Conservation (phyloP, 2,113 vertebrate genomes). For the Tetrao urogallus region DNA sequence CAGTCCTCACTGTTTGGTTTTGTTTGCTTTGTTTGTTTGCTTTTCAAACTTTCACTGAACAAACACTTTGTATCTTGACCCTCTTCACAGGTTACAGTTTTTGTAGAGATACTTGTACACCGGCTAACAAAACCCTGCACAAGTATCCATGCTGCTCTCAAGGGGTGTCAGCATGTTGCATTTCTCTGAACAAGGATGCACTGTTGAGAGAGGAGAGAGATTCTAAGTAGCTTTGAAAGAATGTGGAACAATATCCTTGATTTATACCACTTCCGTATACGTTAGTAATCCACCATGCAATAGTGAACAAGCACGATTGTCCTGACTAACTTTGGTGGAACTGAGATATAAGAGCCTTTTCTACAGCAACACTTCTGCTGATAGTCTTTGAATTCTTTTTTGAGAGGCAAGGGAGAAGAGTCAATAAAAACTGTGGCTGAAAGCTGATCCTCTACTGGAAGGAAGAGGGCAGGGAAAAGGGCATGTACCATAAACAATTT, state of each 20-base stretch:
- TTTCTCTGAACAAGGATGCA: neutral
- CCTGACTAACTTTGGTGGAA: neutral
- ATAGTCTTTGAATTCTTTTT: neutral
- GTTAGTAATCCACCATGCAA: neutral
- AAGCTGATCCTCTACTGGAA: neutral
- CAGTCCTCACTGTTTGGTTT: neutral
- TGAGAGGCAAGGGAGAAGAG: neutral
- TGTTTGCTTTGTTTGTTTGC: neutral
- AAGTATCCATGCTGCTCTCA: neutral
- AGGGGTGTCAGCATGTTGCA: neutral
- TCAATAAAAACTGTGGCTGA: neutral
- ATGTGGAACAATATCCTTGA: neutral
- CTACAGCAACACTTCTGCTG: neutral
- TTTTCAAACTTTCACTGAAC: neutral
- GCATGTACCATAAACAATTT: neutral
- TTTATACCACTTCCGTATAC: neutral
- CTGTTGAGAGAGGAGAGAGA: neutral
- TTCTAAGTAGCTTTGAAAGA: conserved; percentile 17
- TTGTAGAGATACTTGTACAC: neutral
- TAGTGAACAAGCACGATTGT: neutral
- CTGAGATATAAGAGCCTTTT: neutral
- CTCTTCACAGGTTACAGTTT: neutral
- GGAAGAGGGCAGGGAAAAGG: neutral
- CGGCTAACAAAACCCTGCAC: neutral
- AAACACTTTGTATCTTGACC: neutral